Evolutionary conservation across 1,140 invertebrate genomes (phyloP), one percentile per base, ranked within the genome.

Genomic region (Saccostrea glomerata): DNA sequence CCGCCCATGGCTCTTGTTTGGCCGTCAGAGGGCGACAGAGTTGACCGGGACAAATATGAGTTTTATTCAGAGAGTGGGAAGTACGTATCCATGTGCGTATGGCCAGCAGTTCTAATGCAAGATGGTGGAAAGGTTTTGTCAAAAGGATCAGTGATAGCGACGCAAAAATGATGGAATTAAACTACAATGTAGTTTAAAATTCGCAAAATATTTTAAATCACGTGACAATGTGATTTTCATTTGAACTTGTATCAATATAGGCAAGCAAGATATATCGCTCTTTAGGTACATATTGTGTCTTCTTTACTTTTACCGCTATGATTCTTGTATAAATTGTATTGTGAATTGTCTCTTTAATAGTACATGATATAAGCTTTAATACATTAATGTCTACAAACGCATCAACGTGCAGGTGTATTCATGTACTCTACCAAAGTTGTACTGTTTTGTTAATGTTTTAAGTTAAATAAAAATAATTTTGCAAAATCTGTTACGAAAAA

Each of bases 1-100:
- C 87, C 87, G 55, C 63, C 82, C 30, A 88, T 88, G 82, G 60
- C 73, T 54, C 20, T 88, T 0, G 23, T 70, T 30, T 88, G 87
- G 87, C 82, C 87, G 84, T 60, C 58, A 60, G 84, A 85, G 55
- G 84, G 84, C 23, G 58, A 63, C 25, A 85, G 47, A 60, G 55
- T 85, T 0, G 84, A 85, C 0, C 13, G 23, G 15, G 56, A 85
- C 56, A 85, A 60, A 40, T 85, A 85, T 23, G 58, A 85, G 3
- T 58, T 85, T 85, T 36, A 85, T 40, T 60, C 55, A 25, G 54
- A 36, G 6, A 36, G 58, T 30, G 84, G 84, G 6, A 60, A 25
- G n/a, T 36, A 40, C 17, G 84, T 85, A 17, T 40, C 47, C 15
- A 36, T 60, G 84, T 85, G 84, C 17, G 84, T 85, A 4, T 85